Conservation (phyloP, 2,797 vertebrate species). For the Cephalopachus bancanus region DNA sequence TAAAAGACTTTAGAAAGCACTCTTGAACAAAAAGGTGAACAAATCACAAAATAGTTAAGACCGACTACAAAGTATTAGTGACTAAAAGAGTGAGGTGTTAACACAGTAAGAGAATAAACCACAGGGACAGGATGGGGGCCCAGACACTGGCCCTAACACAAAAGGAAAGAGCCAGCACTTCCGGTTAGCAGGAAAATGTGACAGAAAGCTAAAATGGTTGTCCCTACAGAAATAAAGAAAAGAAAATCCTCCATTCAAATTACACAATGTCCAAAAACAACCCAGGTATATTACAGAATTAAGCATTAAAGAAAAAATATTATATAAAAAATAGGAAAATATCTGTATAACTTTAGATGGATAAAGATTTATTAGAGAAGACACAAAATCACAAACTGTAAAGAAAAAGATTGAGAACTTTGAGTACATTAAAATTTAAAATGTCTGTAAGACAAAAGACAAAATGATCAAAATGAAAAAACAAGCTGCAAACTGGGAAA, state of each 20-base stretch:
- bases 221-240: neutral
- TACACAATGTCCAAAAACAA: neutral
- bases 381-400: conserved; percentile 4
- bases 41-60: neutral
- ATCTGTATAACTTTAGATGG: neutral
- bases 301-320: conserved; percentile 11
- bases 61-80: neutral
- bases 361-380: conserved; percentile 16
- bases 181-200: too few species aligned
- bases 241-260: neutral
- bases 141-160: neutral
- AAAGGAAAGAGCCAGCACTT: neutral
- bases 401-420: neutral
- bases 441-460: neutral
- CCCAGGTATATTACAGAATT: neutral
- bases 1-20: neutral
- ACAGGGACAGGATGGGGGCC: neutral
- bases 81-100: neutral
- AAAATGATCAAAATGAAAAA: neutral
- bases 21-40: neutral
- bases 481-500: neutral
- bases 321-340: neutral
- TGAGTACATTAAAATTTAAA: neutral
- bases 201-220: neutral
- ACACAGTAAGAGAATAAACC: neutral